phyloP scores from a whole-genome alignment of 2,888 invertebrate species.

The Parascotia fuliginaria region DNA sequence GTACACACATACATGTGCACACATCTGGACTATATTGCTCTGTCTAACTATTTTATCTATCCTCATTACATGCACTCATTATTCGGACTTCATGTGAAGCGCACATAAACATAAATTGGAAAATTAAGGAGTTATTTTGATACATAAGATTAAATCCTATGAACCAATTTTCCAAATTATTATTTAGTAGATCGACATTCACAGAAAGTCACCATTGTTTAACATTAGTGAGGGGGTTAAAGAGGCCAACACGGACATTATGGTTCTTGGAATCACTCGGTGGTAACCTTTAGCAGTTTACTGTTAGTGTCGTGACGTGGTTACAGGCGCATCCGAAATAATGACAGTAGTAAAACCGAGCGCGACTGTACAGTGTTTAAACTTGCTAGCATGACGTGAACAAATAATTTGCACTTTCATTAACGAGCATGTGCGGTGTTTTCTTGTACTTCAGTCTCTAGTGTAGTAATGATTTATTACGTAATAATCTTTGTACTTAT shows the following conservation, averaged over 20 bases:
- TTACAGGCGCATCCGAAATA: slow-evolving; percentile 23
- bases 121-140: neutral
- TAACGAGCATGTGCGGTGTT: slow-evolving; percentile 44
- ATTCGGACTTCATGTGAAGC: neutral
- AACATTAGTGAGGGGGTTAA: slow-evolving; percentile 20
- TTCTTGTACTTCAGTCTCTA: slow-evolving; percentile 35
- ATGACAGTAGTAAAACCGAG: slow-evolving; percentile 9
- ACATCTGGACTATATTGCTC: slow-evolving; percentile 25
- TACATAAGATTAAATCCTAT: neutral
- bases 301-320: slow-evolving; percentile 2
- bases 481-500: slow-evolving; percentile 29
- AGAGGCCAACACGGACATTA: slow-evolving; percentile 35
- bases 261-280: slow-evolving; percentile 38
- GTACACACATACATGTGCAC: slow-evolving; percentile 27
- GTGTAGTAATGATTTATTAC: slow-evolving; percentile 48
- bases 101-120: neutral
- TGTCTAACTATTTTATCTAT: slow-evolving; percentile 4
- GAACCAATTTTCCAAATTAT: neutral
- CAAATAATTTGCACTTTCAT: slow-evolving; percentile 49
- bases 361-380: slow-evolving; percentile 28
- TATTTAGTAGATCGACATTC: slow-evolving; percentile 10
- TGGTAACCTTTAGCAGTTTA: slow-evolving; percentile 22
- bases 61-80: neutral
- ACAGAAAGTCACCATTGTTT: slow-evolving; percentile 15
- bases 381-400: slow-evolving; percentile 34